A percentile compares a stretch with the other conserved stretches of the same genome.
Evolutionary conservation across 2,113 vertebrate species (phyloP).

Genomic region (Spilogale gracilis): DNA sequence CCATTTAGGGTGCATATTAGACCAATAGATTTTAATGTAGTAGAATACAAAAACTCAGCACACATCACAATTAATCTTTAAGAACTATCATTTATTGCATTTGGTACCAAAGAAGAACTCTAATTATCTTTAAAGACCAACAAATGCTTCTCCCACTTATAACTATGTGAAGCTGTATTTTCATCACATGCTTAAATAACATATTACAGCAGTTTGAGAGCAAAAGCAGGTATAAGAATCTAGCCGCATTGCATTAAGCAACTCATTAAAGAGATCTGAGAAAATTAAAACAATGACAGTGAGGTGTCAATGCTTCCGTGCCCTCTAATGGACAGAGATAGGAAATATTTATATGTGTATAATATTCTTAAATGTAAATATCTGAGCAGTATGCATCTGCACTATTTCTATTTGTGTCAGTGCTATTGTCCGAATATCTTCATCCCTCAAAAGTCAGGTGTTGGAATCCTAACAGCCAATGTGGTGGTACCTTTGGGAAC

Average conservation of each 20-base stretch:
- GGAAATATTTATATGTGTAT: neutral
- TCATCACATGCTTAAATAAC: neutral
- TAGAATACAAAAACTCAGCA: neutral
- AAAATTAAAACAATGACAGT: neutral
- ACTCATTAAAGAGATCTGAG: neutral
- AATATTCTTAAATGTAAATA: neutral
- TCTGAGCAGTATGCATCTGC: neutral
- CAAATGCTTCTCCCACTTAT: neutral
- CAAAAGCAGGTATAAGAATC: neutral
- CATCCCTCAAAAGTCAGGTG: neutral
- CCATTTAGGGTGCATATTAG: neutral
- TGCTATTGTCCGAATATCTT: neutral
- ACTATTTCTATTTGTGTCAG: neutral
- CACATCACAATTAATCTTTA: neutral
- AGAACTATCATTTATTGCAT: neutral
- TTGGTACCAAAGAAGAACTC: neutral
- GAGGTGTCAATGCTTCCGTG: neutral
- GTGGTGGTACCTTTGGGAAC: neutral
- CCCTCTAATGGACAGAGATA: neutral
- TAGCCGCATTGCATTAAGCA: neutral
- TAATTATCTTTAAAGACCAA: neutral
- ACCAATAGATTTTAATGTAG: neutral
- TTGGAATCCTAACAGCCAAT: neutral
- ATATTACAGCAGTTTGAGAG: neutral
- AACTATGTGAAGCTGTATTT: neutral